Conservation (phyloP, 2,113 vertebrate genomes). For the Hiodon alosoides region DNA sequence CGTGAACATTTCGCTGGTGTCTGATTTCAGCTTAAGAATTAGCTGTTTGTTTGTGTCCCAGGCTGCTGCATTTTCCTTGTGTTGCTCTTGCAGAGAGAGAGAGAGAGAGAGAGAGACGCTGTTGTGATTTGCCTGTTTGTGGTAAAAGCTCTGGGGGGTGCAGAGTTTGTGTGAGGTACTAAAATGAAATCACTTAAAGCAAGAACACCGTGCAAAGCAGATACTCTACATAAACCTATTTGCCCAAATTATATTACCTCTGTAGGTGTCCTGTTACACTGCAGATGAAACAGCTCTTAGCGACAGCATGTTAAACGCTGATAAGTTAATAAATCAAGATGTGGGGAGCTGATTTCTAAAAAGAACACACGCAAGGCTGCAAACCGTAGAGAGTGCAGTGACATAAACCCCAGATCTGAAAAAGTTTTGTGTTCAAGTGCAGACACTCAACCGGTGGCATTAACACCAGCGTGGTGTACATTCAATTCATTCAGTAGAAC, state of each 20-base stretch:
- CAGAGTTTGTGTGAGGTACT: background rate
- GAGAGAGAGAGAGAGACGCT: background rate
- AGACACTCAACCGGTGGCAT: no score
- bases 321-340: background rate
- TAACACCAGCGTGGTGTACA: no score
- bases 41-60: no score
- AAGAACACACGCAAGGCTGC: background rate
- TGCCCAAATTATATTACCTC: background rate
- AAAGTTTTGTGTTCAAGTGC: no score
- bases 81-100: background rate
- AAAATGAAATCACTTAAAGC: background rate
- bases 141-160: background rate
- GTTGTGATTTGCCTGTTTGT: slow-evolving; percentile 17
- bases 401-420: no score
- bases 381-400: background rate
- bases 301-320: background rate
- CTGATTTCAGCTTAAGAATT: background rate
- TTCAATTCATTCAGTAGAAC: no score
- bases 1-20: background rate
- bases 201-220: background rate
- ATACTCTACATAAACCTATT: background rate
- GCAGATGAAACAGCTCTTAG: background rate
- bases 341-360: background rate
- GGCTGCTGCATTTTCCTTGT: background rate
- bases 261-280: background rate